Evolutionary conservation across 2,113 vertebrate genomes (phyloP), one percentile per base, ranked within the genome.

Genomic region (Rhinolophus sinicus): DNA sequence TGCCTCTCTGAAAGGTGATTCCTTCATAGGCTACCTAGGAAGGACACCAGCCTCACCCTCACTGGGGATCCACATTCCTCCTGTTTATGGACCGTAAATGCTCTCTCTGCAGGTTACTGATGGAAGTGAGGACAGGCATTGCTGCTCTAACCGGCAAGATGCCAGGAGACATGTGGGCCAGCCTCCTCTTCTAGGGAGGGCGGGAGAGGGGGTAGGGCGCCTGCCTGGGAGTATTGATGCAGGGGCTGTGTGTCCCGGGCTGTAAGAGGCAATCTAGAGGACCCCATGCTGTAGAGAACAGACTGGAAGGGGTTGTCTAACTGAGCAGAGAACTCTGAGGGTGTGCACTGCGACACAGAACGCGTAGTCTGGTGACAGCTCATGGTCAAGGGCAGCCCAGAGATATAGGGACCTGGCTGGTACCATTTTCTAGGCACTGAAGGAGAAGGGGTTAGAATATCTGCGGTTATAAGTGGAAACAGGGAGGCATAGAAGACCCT

Each of bases 301-400:
- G 21, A 5, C 30, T 33, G 38, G 54, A 70, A 81, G 52, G n/a
- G 28, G 73, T 10, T 26, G 14, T 26, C 16, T 33, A n/a, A 85
- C n/a, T 47, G 26, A 70, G 40, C 56, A n/a, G 80, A 84, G 40
- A 52, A n/a, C 40, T 58, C 33, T 3, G 24, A 58, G 62, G 33
- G 18, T 58, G 65, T 14, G 3, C 1, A 2, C 14, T 22, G 26
- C 21, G 40, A 60, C 60, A 65, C 0, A 0, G 16, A 35, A 16
- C 15, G 54, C 33, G 18, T 67, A 30, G 58, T 60, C 69, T 56
- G 33, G 16, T 47, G 81, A 91, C n/a, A 91, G 24, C 8, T 62
- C 76, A 50, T 5, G 12, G n/a, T 54, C 69, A 93, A 26, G 90
- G 12, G 11, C 21, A 69, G 50, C 35, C 16, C 72, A 76, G 81